Evolutionary conservation across 1,140 invertebrate species (phyloP).

Genomic region (Amyelois transitella): DNA sequence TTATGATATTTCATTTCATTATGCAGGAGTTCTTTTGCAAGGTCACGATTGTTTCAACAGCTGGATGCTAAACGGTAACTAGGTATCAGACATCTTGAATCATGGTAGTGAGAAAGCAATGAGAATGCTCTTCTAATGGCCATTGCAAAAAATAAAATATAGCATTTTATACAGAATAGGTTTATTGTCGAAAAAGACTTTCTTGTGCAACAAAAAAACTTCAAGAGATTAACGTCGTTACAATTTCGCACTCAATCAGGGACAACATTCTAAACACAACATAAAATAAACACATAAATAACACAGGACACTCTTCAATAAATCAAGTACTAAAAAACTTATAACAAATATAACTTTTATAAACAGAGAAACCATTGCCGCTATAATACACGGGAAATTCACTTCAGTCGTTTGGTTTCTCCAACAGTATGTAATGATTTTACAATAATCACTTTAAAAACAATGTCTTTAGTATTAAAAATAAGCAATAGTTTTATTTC

Average conservation of each 20-base stretch:
- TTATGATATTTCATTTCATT: too few relatives aligned
- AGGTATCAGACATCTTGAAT: too few relatives aligned
- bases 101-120: too few relatives aligned
- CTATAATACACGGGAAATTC: neutral
- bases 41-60: too few relatives aligned
- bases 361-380: neutral
- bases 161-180: constrained; percentile 18
- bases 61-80: too few relatives aligned
- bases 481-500: neutral
- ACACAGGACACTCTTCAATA: neutral
- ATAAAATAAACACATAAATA: neutral
- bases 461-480: neutral
- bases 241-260: constrained; percentile 11
- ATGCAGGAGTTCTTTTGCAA: too few relatives aligned
- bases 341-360: neutral
- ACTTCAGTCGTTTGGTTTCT: neutral
- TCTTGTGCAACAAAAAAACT: constrained; percentile 10
- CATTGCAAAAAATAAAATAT: too few relatives aligned
- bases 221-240: neutral
- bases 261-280: neutral
- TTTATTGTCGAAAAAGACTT: neutral
- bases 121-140: too few relatives aligned
- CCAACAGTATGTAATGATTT: neutral
- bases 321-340: neutral
- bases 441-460: neutral